A percentile compares a stretch with the other conserved stretches of the same genome.
Conservation (phyloP, 2,888 invertebrate genomes). For the Leucania comma region DNA sequence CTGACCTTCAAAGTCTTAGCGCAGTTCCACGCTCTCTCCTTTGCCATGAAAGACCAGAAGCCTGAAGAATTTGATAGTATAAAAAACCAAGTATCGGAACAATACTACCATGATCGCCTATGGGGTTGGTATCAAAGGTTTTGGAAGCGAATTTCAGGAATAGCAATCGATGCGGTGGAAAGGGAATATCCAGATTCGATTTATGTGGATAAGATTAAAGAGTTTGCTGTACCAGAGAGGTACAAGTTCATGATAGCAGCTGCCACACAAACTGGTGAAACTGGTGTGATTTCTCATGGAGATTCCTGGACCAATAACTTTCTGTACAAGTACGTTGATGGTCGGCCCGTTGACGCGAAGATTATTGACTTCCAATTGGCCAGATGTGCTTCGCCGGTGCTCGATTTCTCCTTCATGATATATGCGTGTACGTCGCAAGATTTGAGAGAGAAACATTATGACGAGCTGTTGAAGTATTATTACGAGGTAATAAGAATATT, state of each 20-base stretch:
- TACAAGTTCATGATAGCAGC: slow-evolving; percentile 87
- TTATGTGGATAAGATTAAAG: slow-evolving; percentile 90
- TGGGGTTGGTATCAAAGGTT: slow-evolving; percentile 91
- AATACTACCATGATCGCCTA: slow-evolving; percentile 89
- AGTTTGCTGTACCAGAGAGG: slow-evolving; percentile 88
- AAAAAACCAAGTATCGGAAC: slow-evolving; percentile 86
- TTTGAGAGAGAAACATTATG: slow-evolving; percentile 90
- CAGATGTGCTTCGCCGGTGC: slow-evolving; percentile 89
- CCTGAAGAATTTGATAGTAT: slow-evolving; percentile 86
- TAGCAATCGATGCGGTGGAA: slow-evolving; percentile 92
- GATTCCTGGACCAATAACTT: slow-evolving; percentile 95
- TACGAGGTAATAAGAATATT: slow-evolving; percentile 74
- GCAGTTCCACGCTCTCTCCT: slow-evolving; percentile 91
- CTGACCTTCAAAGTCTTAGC: slow-evolving; percentile 89
- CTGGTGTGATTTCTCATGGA: slow-evolving; percentile 93
- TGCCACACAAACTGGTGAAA: slow-evolving; percentile 76
- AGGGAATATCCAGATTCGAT: slow-evolving; percentile 91
- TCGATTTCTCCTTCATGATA: slow-evolving; percentile 90
- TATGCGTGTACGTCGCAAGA: slow-evolving; percentile 91
- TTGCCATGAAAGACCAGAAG: slow-evolving; percentile 90
- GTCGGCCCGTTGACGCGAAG: slow-evolving; percentile 82
- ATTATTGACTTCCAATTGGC: slow-evolving; percentile 94
- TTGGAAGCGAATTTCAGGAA: slow-evolving; percentile 85
- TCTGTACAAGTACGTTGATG: slow-evolving; percentile 85
- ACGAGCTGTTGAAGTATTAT: slow-evolving; percentile 91